Evolutionary conservation across 1,140 invertebrate species (phyloP), one percentile per base, ranked within the genome.

Genomic region (Eurosta solidaginis): DNA sequence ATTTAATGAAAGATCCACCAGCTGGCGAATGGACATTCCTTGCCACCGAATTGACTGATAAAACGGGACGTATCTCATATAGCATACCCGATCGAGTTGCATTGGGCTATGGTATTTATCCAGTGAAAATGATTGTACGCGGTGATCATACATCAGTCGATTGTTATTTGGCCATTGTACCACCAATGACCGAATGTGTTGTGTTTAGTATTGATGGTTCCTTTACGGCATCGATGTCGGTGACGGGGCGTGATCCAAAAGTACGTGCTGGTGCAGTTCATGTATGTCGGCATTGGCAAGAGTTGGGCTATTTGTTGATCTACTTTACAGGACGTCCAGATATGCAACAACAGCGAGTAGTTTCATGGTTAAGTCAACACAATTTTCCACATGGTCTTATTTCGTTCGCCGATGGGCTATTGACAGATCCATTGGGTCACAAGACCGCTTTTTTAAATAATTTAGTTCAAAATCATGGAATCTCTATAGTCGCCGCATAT

Each of bases 151-250:
- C 97, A 22, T 95, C 93, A 79, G 95, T 97, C 54, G 97, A 98
- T 87, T 96, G 98, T 87, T 97, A 95, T 86, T 90, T 99, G 88
- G 93, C 97, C 79, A 96, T 99, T 78, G 94, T 99, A 81, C 98
- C 98, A 80, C 95, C 96, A 3, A 93, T 95, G 86, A 99, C 98
- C 25, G 97, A 98, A 89, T 96, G 95, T 85, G 94, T 99, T 25
- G 97, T 99, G 9, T 99, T 99, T 89, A 99, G 97, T 89, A 99
- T 99, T 84, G 98, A 99, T 88, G 98, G 98, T 17, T 98, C 97
- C 0, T 98, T 99, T 88, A 99, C 98, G 42, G 98, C 97, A 0
- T 98, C 97, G 85, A 94, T 99, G 82, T 99, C 98, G 22, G 98
- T 99, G 1, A 98, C 97, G 47, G 98, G 98, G 22, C 92, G 95